Conservation (phyloP, 2,113 vertebrate genomes). For the Neomonachus schauinslandi region DNA sequence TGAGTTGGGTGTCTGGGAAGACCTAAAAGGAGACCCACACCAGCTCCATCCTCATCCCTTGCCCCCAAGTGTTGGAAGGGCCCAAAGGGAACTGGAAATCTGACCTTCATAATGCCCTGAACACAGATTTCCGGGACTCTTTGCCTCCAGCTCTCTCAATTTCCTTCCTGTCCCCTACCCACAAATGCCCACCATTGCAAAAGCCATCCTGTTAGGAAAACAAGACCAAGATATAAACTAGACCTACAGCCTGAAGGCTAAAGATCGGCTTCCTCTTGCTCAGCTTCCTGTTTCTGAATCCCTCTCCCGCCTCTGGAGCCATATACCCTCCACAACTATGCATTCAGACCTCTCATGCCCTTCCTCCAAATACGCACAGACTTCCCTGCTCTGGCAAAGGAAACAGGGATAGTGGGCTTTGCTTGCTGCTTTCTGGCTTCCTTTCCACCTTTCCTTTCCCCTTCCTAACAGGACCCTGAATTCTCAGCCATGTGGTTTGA, state of each 20-base stretch:
- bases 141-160: background rate
- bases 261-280: background rate
- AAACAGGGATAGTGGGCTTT: background rate
- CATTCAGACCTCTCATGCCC: background rate
- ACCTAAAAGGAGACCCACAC: background rate
- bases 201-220: slow-evolving; percentile 15
- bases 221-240: background rate
- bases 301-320: background rate
- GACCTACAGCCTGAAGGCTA: background rate
- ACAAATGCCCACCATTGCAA: background rate
- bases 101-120: background rate
- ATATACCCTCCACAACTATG: background rate
- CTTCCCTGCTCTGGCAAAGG: background rate
- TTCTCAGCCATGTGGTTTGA: background rate
- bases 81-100: background rate
- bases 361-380: background rate
- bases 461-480: background rate
- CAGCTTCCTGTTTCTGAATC: background rate
- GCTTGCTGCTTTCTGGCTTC: background rate
- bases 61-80: background rate
- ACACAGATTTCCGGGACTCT: background rate
- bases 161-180: slow-evolving; percentile 34
- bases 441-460: background rate
- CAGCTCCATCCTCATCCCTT: background rate
- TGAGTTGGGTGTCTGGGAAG: background rate